Conservation (phyloP, 2,113 vertebrate genomes). For the Amblyornis subalaris region DNA sequence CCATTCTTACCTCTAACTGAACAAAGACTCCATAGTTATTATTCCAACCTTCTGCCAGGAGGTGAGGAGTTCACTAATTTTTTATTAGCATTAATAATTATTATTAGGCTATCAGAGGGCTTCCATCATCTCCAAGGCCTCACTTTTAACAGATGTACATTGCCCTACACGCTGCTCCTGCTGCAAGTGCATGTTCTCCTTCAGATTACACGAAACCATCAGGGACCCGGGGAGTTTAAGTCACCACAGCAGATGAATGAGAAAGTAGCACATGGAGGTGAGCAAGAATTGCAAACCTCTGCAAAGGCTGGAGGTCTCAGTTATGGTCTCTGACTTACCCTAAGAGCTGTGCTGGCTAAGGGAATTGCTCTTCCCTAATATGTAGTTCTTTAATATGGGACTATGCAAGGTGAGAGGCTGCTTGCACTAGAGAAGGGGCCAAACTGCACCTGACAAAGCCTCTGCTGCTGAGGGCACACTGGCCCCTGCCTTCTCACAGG, state of each 20-base stretch:
- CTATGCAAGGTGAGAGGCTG: neutral
- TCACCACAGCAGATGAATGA: neutral
- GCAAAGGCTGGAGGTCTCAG: neutral
- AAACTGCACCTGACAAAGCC: neutral
- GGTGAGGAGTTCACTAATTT: conserved; percentile 16
- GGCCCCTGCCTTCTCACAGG: neutral
- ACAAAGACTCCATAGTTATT: neutral
- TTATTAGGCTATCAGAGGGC: conserved; percentile 37
- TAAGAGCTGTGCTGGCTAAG: neutral
- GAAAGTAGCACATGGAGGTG: neutral
- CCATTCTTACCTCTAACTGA: neutral
- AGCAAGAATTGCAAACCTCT: neutral
- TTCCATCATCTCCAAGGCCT: neutral
- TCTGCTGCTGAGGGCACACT: neutral
- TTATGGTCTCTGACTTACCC: neutral
- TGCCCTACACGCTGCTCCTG: neutral
- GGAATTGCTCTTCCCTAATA: neutral
- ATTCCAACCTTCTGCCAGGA: conserved; percentile 25
- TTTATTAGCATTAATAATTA: conserved; percentile 52
- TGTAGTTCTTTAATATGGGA: neutral
- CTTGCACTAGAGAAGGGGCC: neutral
- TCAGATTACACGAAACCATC: neutral
- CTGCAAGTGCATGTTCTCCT: neutral
- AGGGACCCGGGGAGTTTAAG: neutral
- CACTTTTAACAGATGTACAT: neutral